Evolutionary conservation across 2,113 vertebrate genomes (phyloP), one percentile per base, ranked within the genome.

Genomic region (Rissa tridactyla): DNA sequence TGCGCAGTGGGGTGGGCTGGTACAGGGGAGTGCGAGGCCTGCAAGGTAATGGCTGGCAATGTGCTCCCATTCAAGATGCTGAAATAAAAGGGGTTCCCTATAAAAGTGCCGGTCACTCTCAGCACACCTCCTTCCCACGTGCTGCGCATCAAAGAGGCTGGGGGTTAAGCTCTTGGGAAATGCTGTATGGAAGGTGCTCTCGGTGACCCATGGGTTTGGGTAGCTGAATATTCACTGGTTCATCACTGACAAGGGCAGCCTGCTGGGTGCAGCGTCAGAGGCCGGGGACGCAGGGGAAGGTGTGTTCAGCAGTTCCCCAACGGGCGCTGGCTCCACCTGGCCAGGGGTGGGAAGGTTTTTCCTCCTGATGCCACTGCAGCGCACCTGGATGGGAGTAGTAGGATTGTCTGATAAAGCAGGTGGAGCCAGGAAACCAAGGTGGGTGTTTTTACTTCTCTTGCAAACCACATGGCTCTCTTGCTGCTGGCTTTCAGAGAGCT

Each of bases 401-500:
- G 62, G 47, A 38, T 69, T 47, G 65, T 47, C 57, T 7, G 5
- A 13, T 18, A 60, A 84, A 71, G 51, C 30, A 83, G 38, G 66
- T 17, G 46, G 27, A 83, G 21, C 15, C 60, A 75, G 71, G 29
- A 86, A 86, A 68, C 13, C 9, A 8, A 82, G 44, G n/a, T 8
- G 8, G 10, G 12, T 68, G 16, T 42, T 60, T 90, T 66, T 6
- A 12, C 0, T 55, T 70, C 18, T 77, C 25, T 51, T 77, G 32
- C 32, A 49, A 86, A 77, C 61, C 5, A 11, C 0, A 0, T 20
- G 40, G 47, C 9, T 13, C 20, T 85, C 2, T 29, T 0, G 0
- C 68, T 66, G 38, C 44, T 90, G 55, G 15, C 29, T 95, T 88
- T 42, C 27, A 19, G 40, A 61, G 27, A 0, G 0, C 5, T 9